A percentile compares a stretch with the other conserved stretches of the same genome.
Evolutionary conservation across 2,888 invertebrate genomes (phyloP).

Genomic region (Zygogramma bicolorata): DNA sequence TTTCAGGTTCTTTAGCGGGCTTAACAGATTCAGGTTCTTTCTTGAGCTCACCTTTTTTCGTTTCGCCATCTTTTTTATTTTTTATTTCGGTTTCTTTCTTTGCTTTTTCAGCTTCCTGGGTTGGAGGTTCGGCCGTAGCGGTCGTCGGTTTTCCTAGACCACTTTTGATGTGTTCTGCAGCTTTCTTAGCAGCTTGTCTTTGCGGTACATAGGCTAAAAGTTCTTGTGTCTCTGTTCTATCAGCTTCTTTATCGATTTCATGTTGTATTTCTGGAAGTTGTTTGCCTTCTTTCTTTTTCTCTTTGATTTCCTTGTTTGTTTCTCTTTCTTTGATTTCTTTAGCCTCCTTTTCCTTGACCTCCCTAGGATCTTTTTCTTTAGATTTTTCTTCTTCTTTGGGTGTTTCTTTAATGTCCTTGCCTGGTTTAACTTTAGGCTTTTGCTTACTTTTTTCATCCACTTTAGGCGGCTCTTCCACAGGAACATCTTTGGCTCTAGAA

Average conservation of each 20-base stretch:
- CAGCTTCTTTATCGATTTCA: conserved; percentile 74
- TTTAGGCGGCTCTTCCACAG: conserved; percentile 48
- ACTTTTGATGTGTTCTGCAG: conserved; percentile 90
- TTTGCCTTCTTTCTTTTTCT: conserved; percentile 46
- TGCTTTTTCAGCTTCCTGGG: conserved; percentile 56
- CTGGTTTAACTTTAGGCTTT: conserved; percentile 54
- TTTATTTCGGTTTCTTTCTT: conserved; percentile 54
- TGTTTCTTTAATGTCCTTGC: conserved; percentile 45
- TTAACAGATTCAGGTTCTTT: conserved; percentile 47
- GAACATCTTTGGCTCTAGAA: conserved; percentile 61
- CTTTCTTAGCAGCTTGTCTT: conserved; percentile 91
- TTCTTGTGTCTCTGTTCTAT: conserved; percentile 72
- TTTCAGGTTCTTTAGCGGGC: conserved; percentile 60
- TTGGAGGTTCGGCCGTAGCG: conserved; percentile 44
- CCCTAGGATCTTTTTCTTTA: conserved; percentile 63
- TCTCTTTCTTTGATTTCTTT: conserved; percentile 46
- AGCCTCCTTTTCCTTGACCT: conserved; percentile 44
- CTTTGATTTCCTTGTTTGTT: conserved; percentile 45
- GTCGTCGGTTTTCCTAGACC: conserved; percentile 71
- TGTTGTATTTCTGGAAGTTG: conserved; percentile 67
- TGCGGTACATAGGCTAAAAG: conserved; percentile 89
- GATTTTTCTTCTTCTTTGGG: conserved; percentile 53
- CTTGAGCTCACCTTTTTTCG: conserved; percentile 54
- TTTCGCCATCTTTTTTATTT: conserved; percentile 55
- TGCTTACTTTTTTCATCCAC: conserved; percentile 52